Evolutionary conservation across 1,140 invertebrate species (phyloP).

Genomic region (Cydia strobilella): DNA sequence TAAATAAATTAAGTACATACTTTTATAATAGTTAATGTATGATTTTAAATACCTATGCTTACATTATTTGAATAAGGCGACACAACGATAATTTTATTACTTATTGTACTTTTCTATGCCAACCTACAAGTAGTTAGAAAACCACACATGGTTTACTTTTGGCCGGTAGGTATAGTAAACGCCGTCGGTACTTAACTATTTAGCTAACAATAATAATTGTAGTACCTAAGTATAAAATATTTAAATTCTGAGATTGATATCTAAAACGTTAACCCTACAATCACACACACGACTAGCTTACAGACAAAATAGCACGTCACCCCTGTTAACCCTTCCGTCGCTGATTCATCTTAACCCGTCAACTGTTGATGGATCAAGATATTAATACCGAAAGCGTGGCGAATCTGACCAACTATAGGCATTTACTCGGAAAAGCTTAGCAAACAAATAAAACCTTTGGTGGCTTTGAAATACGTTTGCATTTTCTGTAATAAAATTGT

Average conservation of each 20-base stretch:
- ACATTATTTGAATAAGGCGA: no score
- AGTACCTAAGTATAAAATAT: background rate
- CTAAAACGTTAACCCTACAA: slow-evolving; percentile 19
- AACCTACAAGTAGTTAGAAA: no score
- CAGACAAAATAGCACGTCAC: slow-evolving; percentile 47
- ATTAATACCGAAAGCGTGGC: slow-evolving; percentile 63
- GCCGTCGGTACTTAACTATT: no score
- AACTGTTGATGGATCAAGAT: slow-evolving; percentile 64
- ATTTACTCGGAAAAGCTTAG: background rate
- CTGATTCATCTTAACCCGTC: slow-evolving; percentile 65
- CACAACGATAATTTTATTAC: no score
- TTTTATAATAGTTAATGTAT: no score
- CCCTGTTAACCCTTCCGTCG: slow-evolving; percentile 46
- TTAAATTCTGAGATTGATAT: background rate
- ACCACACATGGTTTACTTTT: no score
- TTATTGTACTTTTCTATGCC: no score
- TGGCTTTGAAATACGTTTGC: background rate
- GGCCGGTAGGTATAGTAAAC: no score
- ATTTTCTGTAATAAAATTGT: background rate
- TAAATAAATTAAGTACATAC: no score
- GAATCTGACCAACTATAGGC: slow-evolving; percentile 49
- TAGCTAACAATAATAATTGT: background rate
- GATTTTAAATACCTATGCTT: no score
- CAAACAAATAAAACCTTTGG: background rate
- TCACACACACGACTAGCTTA: slow-evolving; percentile 29